These are phyloP conservation scores for Macroglossus sobrinus DNA, from an alignment of 2,113 vertebrate species.

Conservation along the genomic window DNA sequence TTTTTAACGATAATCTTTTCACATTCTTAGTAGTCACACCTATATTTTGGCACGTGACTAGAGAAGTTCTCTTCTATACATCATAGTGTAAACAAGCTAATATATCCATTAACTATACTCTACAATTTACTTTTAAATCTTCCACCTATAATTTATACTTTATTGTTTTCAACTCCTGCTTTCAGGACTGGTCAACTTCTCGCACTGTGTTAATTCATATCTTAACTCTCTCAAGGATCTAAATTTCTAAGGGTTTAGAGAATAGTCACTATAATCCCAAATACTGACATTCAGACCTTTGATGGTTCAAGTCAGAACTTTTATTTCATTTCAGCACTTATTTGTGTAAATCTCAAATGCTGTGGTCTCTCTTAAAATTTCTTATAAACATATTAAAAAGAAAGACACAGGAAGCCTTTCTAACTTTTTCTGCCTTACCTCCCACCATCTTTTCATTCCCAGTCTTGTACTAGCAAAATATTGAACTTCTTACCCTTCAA, in stretches of 20 bases:
- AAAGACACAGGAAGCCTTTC: neutral
- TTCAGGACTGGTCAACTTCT: neutral
- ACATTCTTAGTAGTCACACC: neutral
- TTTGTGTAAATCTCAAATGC: neutral
- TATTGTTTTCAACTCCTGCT: slow-evolving; percentile 1
- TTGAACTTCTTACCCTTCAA: neutral
- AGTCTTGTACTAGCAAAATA: neutral
- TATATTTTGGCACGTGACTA: neutral
- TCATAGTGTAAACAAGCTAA: slow-evolving; percentile 9
- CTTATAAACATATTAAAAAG: slow-evolving; percentile 15
- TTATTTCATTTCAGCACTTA: slow-evolving; percentile 1
- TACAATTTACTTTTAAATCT: slow-evolving; percentile 42
- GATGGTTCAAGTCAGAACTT: neutral
- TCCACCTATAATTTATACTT: slow-evolving; percentile 16
- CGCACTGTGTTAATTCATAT: neutral
- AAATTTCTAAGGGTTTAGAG: neutral
- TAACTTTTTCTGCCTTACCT: neutral
- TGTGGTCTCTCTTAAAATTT: neutral
- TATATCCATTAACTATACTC: neutral
- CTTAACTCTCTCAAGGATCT: neutral
- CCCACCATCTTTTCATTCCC: neutral
- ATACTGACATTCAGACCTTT: neutral
- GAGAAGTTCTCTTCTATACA: neutral
- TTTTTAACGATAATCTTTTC: slow-evolving; percentile 8
- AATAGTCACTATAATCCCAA: neutral